A percentile compares a stretch with the other conserved stretches of the same genome.
phyloP scores from a whole-genome alignment of 1,140 invertebrate species.

The Penaeus vannamei region DNA sequence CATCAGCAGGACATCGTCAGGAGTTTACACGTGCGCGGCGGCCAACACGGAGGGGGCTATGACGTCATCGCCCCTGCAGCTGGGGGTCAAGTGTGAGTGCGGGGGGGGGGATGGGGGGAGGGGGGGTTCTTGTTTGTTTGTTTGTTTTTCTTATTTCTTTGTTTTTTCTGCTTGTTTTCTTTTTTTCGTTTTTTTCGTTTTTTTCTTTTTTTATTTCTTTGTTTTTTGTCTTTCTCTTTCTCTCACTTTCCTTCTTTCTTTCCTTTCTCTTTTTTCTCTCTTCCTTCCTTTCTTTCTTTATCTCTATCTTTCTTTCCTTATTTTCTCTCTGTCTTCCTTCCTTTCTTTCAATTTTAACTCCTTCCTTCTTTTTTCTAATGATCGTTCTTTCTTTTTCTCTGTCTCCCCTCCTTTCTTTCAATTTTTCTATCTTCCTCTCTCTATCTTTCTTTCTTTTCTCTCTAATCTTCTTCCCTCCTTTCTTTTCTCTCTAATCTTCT shows the following conservation, averaged over 20 bases:
- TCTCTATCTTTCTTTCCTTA: too few species aligned
- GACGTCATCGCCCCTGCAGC: background rate
- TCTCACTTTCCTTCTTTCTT: background rate
- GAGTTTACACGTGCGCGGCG: constrained; percentile 80
- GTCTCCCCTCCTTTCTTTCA: background rate
- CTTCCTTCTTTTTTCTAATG: background rate
- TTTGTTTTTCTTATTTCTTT: background rate
- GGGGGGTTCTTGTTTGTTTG: too few species aligned
- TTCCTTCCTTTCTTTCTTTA: too few species aligned
- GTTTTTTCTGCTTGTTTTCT: background rate
- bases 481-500: background rate
- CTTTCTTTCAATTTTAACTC: too few species aligned
- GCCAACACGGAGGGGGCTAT: constrained; percentile 77
- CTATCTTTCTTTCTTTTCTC: too few species aligned
- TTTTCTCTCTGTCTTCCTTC: too few species aligned
- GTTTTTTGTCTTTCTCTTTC: background rate
- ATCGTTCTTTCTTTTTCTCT: background rate
- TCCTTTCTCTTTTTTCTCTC: background rate
- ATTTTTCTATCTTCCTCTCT: too few species aligned
- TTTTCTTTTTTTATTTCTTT: background rate
- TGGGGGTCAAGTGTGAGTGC: constrained; percentile 38
- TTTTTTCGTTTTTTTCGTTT: too few species aligned
- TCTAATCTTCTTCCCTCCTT: too few species aligned
- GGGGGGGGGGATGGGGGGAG: background rate
- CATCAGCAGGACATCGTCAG: constrained; percentile 73